Percentiles rank a stretch among this genome's conserved stretches.
Conservation (phyloP, 1,140 invertebrate genomes). For the Coelopa frigida region DNA sequence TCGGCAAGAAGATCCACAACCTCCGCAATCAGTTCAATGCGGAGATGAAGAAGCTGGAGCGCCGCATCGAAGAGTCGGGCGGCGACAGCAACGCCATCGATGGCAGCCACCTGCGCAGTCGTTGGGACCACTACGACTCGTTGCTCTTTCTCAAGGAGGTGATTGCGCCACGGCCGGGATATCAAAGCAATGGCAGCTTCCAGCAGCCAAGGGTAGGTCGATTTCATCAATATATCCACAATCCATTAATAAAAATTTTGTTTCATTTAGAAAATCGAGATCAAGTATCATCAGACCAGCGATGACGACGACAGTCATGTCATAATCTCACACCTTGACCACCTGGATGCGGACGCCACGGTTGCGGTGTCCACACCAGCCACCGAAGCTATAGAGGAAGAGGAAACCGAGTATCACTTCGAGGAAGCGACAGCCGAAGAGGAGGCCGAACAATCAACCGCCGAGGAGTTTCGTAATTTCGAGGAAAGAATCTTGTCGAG, state of each 20-base stretch:
- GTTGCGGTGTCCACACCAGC: too few relatives aligned
- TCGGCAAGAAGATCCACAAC: constrained; percentile 41
- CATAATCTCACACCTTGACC: too few relatives aligned
- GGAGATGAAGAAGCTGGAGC: constrained; percentile 35
- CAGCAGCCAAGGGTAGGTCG: constrained; percentile 5
- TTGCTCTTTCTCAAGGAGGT: constrained; percentile 30
- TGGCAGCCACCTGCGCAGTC: constrained; percentile 10
- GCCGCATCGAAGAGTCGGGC: constrained; percentile 25
- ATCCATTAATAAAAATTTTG: too few relatives aligned
- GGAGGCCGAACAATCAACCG: not conserved
- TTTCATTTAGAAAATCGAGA: too few relatives aligned
- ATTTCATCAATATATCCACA: not conserved
- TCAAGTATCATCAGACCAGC: too few relatives aligned
- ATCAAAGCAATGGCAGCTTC: constrained; percentile 2
- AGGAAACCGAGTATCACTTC: constrained; percentile 5
- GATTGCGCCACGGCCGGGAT: constrained; percentile 29
- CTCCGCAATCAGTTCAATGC: constrained; percentile 40
- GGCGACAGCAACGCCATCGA: constrained; percentile 17
- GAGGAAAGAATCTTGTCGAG: too few relatives aligned
- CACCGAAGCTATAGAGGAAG: not conserved
- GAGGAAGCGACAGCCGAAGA: not conserved
- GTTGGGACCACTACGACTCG: constrained; percentile 37
- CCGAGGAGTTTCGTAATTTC: too few relatives aligned
- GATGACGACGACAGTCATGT: too few relatives aligned
- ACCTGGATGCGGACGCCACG: too few relatives aligned